Evolutionary conservation across 2,113 vertebrate genomes (phyloP).

Genomic region (Acinonyx jubatus): DNA sequence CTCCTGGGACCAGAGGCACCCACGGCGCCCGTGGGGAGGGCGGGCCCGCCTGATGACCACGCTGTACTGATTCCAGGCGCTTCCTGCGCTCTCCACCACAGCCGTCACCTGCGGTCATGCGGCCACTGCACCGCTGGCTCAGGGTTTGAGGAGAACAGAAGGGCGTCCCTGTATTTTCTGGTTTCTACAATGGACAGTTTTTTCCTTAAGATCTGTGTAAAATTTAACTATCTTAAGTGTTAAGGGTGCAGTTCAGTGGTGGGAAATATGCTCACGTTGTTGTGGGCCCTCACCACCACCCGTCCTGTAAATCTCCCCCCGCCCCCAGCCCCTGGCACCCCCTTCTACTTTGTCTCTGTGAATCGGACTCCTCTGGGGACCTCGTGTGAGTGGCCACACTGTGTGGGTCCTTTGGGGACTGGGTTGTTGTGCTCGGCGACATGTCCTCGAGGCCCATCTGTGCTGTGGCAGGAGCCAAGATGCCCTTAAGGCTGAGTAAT

Average conservation of each 20-base stretch:
- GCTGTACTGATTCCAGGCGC: rapidly evolving
- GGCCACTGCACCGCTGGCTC: rapidly evolving
- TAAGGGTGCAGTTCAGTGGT: not conserved
- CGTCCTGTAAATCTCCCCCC: not conserved
- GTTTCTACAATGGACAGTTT: rapidly evolving
- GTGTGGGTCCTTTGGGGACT: not conserved
- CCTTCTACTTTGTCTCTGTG: not conserved
- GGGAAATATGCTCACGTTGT: not conserved
- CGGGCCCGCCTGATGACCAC: not conserved
- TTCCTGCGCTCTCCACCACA: rapidly evolving
- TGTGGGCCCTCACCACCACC: too few species aligned
- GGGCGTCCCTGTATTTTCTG: rapidly evolving
- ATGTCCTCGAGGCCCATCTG: not conserved
- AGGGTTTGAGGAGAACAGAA: not conserved
- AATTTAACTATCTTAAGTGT: not conserved
- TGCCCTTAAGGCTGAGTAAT: not conserved
- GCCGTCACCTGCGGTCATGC: rapidly evolving
- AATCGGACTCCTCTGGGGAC: not conserved
- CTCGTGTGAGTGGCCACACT: not conserved
- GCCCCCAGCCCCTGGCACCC: not conserved
- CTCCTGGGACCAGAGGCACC: not conserved
- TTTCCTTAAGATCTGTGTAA: not conserved
- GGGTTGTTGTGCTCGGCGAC: not conserved
- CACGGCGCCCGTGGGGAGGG: not conserved
- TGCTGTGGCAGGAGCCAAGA: not conserved